A percentile compares a stretch with the other conserved stretches of the same genome.
Conservation (phyloP, 2,113 vertebrate species). For the Psephotus haematonotus region DNA sequence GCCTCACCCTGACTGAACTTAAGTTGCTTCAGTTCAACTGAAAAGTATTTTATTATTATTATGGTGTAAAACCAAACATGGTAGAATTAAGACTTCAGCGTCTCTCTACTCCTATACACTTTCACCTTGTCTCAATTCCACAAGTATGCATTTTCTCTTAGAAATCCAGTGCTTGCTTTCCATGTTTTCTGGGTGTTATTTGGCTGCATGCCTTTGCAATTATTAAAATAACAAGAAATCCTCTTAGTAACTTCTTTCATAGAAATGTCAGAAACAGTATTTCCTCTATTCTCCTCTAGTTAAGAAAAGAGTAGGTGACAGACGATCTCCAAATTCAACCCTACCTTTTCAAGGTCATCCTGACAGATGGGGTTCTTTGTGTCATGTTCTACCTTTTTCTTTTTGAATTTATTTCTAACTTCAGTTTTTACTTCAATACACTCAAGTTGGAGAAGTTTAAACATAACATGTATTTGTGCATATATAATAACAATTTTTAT, state of each 20-base stretch:
- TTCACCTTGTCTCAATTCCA: neutral
- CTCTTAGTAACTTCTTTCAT: neutral
- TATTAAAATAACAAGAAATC: neutral
- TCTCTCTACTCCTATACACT: neutral
- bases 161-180: neutral
- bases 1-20: neutral
- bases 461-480: accelerated
- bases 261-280: neutral
- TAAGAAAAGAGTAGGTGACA: neutral
- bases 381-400: neutral
- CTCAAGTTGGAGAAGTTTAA: neutral
- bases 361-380: neutral
- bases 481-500: neutral
- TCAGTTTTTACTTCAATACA: neutral
- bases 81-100: neutral
- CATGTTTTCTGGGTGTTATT: neutral
- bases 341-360: neutral
- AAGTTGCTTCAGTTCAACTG: neutral
- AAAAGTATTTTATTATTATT: neutral
- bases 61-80: neutral
- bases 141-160: neutral
- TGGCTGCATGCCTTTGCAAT: neutral
- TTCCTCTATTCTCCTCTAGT: neutral
- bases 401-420: neutral
- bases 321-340: neutral